Evolutionary conservation across 2,113 vertebrate species (phyloP), one percentile per base, ranked within the genome.

Genomic region (Lethenteron camtschaticum): DNA sequence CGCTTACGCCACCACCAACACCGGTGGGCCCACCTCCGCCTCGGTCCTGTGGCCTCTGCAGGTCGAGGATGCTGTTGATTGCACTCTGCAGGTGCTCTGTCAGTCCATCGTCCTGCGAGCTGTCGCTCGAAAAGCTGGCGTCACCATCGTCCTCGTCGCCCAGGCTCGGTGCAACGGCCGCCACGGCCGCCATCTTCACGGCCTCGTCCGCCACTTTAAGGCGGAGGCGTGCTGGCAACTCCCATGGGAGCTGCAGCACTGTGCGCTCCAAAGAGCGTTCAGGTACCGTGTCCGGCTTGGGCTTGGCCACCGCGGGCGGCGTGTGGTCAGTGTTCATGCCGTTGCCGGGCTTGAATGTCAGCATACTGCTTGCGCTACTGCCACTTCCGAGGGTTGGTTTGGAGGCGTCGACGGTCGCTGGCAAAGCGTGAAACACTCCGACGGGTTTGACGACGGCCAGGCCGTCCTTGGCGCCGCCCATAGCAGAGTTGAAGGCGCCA

Each of bases 51-150:
- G 83, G 85, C 76, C 92, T 89, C 76, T 95, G 89, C 58, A 95
- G 83, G 80, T 96, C 92, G 2, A 96, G 84, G 79, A 96, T 96
- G 81, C 88, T 90, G 81, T 96, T 88, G 70, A 95, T 96, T 77
- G 90, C 89, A 18, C 87, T 91, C 81, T 96, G 90, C 8, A 95
- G 82, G 77, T 95, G 90, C 73, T 95, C 86, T 1, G 82, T 90
- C 55, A 95, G 83, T 0, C 86, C 80, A 73, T 90, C 87, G 12
- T 92, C 89, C 3, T 85, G 87, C 0, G 90, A 89, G 76, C 90
- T 94, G 73, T 90, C 88, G 12, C 89, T 95, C 70, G 88, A 91
- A 76, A 96, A 95, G 74, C 88, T 90, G 72, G 90, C 88, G 18
- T 90, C 88, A 79, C 94, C 63, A 66, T 66, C 63, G 20, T 66